Conservation (phyloP, 2,797 vertebrate genomes). For the Onychomys leucogaster region DNA sequence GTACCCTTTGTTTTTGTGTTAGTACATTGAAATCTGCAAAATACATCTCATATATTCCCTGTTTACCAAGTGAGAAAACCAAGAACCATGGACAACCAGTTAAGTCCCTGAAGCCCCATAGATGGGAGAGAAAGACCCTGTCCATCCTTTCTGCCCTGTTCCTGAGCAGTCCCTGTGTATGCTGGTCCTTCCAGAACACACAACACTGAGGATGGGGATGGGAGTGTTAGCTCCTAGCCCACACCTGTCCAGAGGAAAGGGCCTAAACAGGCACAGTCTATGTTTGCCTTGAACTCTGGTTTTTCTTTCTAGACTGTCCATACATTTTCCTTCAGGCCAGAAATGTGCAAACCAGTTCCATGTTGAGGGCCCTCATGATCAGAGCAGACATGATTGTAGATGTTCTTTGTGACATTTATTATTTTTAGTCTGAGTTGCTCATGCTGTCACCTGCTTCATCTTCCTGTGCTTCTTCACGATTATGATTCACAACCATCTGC, state of each 20-base stretch:
- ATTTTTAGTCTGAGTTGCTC: no score
- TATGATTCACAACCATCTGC: neutral
- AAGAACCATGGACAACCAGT: neutral
- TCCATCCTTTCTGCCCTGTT: rapidly evolving
- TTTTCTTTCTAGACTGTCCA: conserved; percentile 22
- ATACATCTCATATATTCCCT: neutral
- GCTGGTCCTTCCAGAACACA: neutral
- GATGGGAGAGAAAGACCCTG: rapidly evolving
- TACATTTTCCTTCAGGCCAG: conserved; percentile 62
- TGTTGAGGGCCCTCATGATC: neutral
- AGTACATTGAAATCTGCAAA: neutral
- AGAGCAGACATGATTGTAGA: conserved; percentile 16
- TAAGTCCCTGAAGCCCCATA: rapidly evolving
- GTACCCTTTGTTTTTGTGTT: neutral
- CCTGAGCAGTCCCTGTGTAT: neutral
- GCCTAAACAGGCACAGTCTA: conserved; percentile 38
- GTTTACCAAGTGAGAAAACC: neutral
- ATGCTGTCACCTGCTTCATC: neutral
- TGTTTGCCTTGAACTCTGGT: conserved; percentile 44
- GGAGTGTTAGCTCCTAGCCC: neutral
- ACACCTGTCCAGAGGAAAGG: neutral
- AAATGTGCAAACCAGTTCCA: conserved; percentile 46
- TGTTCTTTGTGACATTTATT: neutral
- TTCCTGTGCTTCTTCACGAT: neutral
- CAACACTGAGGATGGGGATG: neutral